These are phyloP conservation scores for Psittacula derbiana DNA, from an alignment of 2,797 vertebrate genomes.

Conservation along the genomic window DNA sequence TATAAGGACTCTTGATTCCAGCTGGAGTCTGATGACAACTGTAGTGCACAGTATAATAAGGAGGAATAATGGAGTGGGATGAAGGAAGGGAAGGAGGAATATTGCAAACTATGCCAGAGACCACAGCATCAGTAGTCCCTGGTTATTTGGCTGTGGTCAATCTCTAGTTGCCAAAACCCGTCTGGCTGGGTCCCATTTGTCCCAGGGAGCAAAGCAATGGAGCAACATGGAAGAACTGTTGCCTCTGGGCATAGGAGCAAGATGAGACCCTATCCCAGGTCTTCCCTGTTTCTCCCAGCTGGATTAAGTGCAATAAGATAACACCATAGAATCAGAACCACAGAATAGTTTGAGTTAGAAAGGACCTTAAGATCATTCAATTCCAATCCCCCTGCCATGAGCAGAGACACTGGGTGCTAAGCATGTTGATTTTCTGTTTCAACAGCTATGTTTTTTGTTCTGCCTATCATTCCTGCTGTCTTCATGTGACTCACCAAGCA, in stretches of 20 bases:
- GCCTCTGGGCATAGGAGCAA: neutral
- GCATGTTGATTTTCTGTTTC: neutral
- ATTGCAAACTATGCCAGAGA: neutral
- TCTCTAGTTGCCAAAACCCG: neutral
- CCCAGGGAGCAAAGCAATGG: neutral
- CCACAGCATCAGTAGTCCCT: neutral
- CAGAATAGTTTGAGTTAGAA: neutral
- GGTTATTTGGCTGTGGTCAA: neutral
- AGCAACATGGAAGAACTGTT: neutral
- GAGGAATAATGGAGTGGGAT: neutral
- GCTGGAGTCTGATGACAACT: neutral
- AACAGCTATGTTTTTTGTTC: neutral
- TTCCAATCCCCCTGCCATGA: neutral
- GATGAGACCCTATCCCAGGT: neutral
- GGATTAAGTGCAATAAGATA: neutral
- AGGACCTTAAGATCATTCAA: neutral
- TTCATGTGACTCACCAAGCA: conserved; percentile 13
- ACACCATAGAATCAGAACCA: neutral
- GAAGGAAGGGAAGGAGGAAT: neutral
- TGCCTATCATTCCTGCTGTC: neutral
- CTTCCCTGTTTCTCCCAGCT: neutral
- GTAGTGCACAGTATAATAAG: neutral
- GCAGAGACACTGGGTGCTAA: neutral
- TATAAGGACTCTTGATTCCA: conserved; percentile 10
- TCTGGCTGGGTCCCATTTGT: neutral